A percentile compares a stretch with the other conserved stretches of the same genome.
Evolutionary conservation across 1,140 invertebrate genomes (phyloP).

Genomic region (Nasonia giraulti): DNA sequence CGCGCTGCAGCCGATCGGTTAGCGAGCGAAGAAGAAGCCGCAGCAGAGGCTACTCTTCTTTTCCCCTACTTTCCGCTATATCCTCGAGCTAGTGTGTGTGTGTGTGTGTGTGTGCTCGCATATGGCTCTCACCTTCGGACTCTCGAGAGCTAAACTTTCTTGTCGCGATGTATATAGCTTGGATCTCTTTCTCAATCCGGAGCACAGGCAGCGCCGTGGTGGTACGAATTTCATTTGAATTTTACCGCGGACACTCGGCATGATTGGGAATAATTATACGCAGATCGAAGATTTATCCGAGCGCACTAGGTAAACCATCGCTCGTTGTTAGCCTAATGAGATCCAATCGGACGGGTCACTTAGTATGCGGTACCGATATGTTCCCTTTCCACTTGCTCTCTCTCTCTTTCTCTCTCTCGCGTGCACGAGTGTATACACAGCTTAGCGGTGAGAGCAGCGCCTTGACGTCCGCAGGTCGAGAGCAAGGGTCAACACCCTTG

Average conservation of each 20-base stretch:
- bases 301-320: constrained; percentile 51
- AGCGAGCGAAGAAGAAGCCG: not conserved
- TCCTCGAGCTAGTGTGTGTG: no score
- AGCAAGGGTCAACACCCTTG: constrained; percentile 64
- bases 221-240: no score
- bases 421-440: no score
- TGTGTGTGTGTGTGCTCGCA: no score
- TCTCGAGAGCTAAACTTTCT: not conserved
- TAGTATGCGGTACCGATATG: constrained; percentile 62
- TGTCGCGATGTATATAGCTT: not conserved
- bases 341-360: constrained; percentile 66
- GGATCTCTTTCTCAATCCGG: not conserved
- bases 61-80: not conserved
- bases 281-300: not conserved
- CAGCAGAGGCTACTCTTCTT: not conserved
- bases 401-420: no score
- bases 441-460: not conserved
- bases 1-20: constrained; percentile 12
- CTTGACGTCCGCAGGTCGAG: constrained; percentile 43
- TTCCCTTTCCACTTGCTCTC: constrained; percentile 58
- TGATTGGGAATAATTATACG: not conserved
- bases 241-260: not conserved
- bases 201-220: not conserved
- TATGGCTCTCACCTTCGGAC: not conserved
- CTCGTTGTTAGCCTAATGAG: constrained; percentile 66